Base-by-base conservation (phyloP, 2,797 vertebrate genomes). In the Prionace glauca region DNA sequence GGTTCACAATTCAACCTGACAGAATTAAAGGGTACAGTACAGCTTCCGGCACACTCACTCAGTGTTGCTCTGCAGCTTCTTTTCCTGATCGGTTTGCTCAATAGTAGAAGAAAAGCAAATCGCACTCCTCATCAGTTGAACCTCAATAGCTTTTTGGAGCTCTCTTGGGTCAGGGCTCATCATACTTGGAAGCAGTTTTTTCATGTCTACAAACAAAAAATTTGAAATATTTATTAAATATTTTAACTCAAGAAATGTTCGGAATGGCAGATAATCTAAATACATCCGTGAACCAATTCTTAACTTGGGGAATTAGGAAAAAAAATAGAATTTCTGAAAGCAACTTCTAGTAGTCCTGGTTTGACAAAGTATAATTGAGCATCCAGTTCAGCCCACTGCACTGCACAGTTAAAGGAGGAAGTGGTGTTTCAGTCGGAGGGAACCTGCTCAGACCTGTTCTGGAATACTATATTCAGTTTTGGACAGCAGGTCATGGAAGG, bases 121-220 rank as follows among this genome's bases (percentile, higher is more conserved):
- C 0, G 99, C 98, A 50, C 98, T 99, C 97, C 99, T 98, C 95
- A 99, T 97, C 93, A 99, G 98, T 97, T 99, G 99, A 50, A 99
- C 98, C 97, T 99, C 99, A 79, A 99, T 98, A 96, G 99, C 98
- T 97, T 99, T 99, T 97, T 99, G 99, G 96, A 99, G 98, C 97
- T 99, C 99, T 14, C 98, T 98, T 3, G 99, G 99, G 97, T 99
- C 99, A 94, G 99, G 99, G 97, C 99, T 99, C 96, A 99, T 96
- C 97, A 99, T 97, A 95, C 98, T 98, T 79, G 99, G 99, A 96
- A 99, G 98, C 10, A 99, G 98, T 95, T 98, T 98, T 97, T 99
- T 99, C 97, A 99, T 98, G 96, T 99, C 99, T 99, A 96, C 22
- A 60, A 29, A 95, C 24, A 90, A 29, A 94, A 56, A 50, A 56